Conservation (phyloP, 2,888 invertebrate species). For the Pristionchus entomophagus region DNA sequence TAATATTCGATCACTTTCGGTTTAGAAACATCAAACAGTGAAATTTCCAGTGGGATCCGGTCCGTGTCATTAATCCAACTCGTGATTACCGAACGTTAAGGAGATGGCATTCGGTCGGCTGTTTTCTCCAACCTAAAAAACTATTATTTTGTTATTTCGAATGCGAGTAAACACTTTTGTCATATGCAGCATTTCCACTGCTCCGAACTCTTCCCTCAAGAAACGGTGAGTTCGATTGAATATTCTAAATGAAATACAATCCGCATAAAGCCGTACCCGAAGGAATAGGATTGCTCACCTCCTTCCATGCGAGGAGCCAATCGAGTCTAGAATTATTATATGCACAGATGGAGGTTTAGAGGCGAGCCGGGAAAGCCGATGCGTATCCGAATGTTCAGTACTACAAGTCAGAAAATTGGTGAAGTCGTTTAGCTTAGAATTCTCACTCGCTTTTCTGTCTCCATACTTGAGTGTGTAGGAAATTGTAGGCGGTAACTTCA, state of each 20-base stretch:
- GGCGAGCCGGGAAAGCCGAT: too few species aligned
- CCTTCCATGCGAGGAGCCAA: slow-evolving; percentile 42
- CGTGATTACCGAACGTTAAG: slow-evolving; percentile 21
- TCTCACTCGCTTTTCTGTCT: too few species aligned
- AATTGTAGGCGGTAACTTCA: background rate
- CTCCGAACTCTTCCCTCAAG: background rate
- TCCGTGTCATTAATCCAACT: too few species aligned
- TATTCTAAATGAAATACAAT: background rate
- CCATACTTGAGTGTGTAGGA: slow-evolving; percentile 4
- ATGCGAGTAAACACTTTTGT: slow-evolving; percentile 27
- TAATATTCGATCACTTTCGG: too few species aligned
- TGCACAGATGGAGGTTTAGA: slow-evolving; percentile 12
- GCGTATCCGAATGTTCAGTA: too few species aligned
- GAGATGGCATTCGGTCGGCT: slow-evolving; percentile 46
- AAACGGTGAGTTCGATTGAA: background rate
- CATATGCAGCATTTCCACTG: slow-evolving; percentile 16
- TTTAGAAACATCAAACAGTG: background rate
- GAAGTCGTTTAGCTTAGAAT: too few species aligned
- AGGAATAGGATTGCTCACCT: too few species aligned
- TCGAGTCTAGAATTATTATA: slow-evolving; percentile 27
- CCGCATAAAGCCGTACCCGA: too few species aligned
- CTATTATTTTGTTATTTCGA: background rate
- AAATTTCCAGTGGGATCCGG: too few species aligned
- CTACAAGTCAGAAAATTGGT: too few species aligned
- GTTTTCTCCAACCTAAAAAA: slow-evolving; percentile 36